Base-by-base conservation (phyloP, 2,113 vertebrate genomes). In the Xiphorhynchus elegans region DNA sequence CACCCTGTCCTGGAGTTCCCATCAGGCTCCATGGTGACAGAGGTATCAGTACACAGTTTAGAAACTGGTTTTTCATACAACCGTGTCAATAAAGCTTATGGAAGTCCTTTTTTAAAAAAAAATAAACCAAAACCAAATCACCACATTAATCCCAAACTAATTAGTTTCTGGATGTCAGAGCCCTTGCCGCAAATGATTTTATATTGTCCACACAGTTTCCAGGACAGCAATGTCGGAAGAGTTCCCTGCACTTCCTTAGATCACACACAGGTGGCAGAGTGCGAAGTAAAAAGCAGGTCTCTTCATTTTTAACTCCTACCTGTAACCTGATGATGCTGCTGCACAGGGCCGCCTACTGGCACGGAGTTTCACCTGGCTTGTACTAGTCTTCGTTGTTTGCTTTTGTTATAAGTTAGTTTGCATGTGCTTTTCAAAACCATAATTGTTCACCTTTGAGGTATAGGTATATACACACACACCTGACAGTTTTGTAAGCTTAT, bases 201-300 rank as follows among this genome's bases (percentile, higher is more conserved):
- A 29, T 26, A n/a, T 68, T 59, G 6, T 47, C 21, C 56, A 18
- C 58, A 39, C 39, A 46, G 46, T 46, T 9, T 16, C 26, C 9
- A 68, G 7, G 6, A 55, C 0, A 50, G 49, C 29, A 35, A 10
- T 5, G 33, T 52, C 62, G 17, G 2, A 58, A 40, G 35, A 40
- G 31, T 19, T 58, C 35, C 7, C n/a, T 86, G 76, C 35, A 47
- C 55, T 95, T 69, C 85, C 68, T 52, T 6, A 56, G 67, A 20
- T 46, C 67, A 66, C 59, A 59, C 75, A 59, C 31, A 95, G 87
- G n/a, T 68, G 95, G 91, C 92, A 95, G 82, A 92, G 24, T 28
- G 17, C 68, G 56, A 87, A 83, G 55, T 11, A 35, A 78, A 91
- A 90, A 86, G 42, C 11, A 23, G 5, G 12, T 73, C 20, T 62